Percentiles rank a stretch among this genome's conserved stretches.
phyloP scores from a whole-genome alignment of 2,113 vertebrate genomes.

The Gambusia affinis region DNA sequence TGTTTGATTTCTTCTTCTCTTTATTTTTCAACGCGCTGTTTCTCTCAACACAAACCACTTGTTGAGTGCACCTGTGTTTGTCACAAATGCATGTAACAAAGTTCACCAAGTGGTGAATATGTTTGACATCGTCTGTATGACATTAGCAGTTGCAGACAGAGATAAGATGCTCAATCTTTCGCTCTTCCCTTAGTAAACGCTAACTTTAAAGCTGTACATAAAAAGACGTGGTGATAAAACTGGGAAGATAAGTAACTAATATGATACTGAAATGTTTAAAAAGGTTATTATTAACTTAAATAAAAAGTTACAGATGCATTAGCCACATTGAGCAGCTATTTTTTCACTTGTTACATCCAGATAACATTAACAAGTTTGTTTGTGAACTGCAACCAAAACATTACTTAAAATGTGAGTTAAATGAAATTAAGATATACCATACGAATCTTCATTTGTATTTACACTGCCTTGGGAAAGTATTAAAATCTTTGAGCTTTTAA shows the following conservation, averaged over 20 bases:
- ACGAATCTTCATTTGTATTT: too few species aligned
- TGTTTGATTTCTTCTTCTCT: background rate
- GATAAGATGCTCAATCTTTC: background rate
- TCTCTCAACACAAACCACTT: background rate
- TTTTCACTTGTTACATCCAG: too few species aligned
- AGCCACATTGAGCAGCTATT: background rate
- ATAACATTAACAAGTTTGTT: background rate
- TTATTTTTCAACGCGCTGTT: background rate
- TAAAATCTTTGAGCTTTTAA: too few species aligned
- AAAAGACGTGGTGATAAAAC: background rate
- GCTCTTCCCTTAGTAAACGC: background rate
- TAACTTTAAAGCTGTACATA: background rate
- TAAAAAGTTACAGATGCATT: background rate
- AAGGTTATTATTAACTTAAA: background rate
- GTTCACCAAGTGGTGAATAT: background rate
- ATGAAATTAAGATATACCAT: too few species aligned
- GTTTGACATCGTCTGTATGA: background rate
- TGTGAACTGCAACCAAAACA: background rate
- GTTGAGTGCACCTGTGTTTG: background rate
- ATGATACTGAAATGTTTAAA: too few species aligned
- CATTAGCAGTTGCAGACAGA: background rate
- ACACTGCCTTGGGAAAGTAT: too few species aligned
- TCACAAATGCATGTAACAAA: background rate
- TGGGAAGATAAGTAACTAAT: too few species aligned
- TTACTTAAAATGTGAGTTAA: too few species aligned